phyloP scores from a whole-genome alignment of 1,140 invertebrate species.

The Tyrophagus putrescentiae region DNA sequence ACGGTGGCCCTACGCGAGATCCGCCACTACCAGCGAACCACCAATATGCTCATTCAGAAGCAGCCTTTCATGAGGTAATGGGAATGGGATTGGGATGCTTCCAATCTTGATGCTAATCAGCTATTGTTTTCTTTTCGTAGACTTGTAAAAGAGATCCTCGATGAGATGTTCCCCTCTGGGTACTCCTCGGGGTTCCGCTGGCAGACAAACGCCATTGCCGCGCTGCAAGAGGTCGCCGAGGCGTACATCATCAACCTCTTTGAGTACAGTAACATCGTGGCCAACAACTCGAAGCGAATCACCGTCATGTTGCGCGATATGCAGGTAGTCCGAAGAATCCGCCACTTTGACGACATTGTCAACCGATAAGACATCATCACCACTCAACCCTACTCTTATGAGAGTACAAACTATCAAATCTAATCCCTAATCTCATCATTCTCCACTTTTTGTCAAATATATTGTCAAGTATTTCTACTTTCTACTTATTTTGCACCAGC shows the following conservation, averaged over 20 bases:
- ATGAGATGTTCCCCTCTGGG: conserved; percentile 9
- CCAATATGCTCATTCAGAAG: conserved; percentile 51
- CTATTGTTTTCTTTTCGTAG: neutral
- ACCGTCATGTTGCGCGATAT: conserved; percentile 33
- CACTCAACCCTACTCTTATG: neutral
- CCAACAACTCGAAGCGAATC: conserved; percentile 32
- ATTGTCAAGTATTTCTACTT: no score
- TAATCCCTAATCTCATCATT: no score
- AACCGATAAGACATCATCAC: conserved; percentile 11
- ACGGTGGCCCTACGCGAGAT: conserved; percentile 39
- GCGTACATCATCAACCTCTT: conserved; percentile 32
- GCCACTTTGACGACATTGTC: neutral
- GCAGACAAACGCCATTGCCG: conserved; percentile 22
- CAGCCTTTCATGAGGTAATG: conserved; percentile 32
- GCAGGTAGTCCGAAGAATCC: conserved; percentile 27
- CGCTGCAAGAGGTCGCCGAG: conserved; percentile 33
- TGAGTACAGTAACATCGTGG: conserved; percentile 33
- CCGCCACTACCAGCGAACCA: conserved; percentile 46
- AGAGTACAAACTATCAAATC: no score
- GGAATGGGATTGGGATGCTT: neutral
- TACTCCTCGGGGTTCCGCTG: neutral
- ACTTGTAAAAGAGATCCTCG: conserved; percentile 14
- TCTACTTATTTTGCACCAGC: no score
- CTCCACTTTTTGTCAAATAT: no score
- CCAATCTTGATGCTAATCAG: neutral